Conservation (phyloP, 92 coral and sea anemone genomes). For the Anthopleura xanthogrammica region DNA sequence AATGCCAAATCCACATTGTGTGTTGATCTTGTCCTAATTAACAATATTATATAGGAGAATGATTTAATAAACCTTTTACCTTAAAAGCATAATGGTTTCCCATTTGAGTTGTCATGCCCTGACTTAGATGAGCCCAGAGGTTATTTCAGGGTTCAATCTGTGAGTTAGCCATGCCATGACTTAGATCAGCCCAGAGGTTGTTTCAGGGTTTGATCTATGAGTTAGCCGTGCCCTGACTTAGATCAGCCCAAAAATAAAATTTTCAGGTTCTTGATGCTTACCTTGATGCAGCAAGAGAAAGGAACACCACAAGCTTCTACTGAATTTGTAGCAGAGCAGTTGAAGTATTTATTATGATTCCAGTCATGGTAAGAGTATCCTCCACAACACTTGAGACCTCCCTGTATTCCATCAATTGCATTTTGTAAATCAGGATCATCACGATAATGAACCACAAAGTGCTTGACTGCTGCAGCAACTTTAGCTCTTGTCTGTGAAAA, state of each 20-base stretch:
- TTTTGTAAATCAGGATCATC: constrained; percentile 90
- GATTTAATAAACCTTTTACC: background rate
- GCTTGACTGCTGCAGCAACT: constrained; percentile 56
- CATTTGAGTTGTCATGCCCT: too few relatives aligned
- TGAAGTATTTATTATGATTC: constrained; percentile 75
- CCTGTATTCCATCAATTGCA: constrained; percentile 83
- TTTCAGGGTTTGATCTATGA: too few relatives aligned
- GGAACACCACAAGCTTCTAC: constrained; percentile 98
- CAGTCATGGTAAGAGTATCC: constrained; percentile 92
- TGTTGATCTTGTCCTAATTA: constrained; percentile 70
- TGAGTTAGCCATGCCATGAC: too few relatives aligned
- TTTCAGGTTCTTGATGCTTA: constrained; percentile 5
- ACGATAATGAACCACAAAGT: constrained; percentile 70
- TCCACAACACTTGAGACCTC: constrained; percentile 82
- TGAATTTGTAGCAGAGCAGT: constrained; percentile 64
- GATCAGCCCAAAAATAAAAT: background rate
- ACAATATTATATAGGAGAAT: background rate
- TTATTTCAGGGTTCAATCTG: too few relatives aligned
- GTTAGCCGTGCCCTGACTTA: too few relatives aligned
- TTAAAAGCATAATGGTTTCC: too few relatives aligned
- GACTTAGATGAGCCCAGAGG: too few relatives aligned
- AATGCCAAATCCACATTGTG: constrained; percentile 93
- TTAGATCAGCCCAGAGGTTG: too few relatives aligned
- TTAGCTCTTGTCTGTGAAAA: constrained; percentile 54
- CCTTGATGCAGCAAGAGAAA: constrained; percentile 81